Evolutionary conservation across 2,797 vertebrate genomes (phyloP).

Genomic region (Megalops cyprinoides): DNA sequence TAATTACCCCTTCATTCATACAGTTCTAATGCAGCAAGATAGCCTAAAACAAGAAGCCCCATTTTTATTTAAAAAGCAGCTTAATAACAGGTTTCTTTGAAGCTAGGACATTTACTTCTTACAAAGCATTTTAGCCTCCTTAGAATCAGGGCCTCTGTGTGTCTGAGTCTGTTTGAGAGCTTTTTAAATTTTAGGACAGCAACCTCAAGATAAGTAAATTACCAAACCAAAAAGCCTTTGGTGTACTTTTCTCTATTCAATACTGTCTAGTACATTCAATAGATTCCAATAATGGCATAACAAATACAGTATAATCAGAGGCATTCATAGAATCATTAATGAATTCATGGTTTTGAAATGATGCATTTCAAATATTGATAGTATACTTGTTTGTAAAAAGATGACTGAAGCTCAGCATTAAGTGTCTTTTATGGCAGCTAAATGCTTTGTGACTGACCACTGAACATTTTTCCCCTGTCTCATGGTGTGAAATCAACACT

Average conservation of each 20-base stretch:
- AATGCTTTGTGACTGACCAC: constrained; percentile 2
- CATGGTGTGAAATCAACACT: constrained; percentile 17
- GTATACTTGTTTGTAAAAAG: not conserved
- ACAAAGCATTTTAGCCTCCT: not conserved
- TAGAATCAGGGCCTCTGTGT: not conserved
- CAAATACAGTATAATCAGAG: not conserved
- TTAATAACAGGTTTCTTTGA: not conserved
- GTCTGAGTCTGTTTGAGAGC: not conserved
- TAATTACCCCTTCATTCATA: not conserved
- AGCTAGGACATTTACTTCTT: not conserved
- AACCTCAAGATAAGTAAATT: not conserved
- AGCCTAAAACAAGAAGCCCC: too few relatives aligned
- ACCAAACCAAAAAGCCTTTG: not conserved
- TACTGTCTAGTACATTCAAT: not conserved
- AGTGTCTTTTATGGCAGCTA: not conserved
- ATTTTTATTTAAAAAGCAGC: not conserved
- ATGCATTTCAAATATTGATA: not conserved
- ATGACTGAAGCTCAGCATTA: not conserved
- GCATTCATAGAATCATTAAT: not conserved
- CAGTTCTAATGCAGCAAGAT: not conserved
- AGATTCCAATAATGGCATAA: not conserved
- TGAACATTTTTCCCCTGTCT: constrained; percentile 31
- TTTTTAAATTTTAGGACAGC: not conserved
- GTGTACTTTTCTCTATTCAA: too few relatives aligned
- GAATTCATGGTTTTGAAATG: not conserved